These are phyloP conservation scores for Ricordea florida DNA, from an alignment of 92 coral and sea anemone genomes.

Conservation along the genomic window DNA sequence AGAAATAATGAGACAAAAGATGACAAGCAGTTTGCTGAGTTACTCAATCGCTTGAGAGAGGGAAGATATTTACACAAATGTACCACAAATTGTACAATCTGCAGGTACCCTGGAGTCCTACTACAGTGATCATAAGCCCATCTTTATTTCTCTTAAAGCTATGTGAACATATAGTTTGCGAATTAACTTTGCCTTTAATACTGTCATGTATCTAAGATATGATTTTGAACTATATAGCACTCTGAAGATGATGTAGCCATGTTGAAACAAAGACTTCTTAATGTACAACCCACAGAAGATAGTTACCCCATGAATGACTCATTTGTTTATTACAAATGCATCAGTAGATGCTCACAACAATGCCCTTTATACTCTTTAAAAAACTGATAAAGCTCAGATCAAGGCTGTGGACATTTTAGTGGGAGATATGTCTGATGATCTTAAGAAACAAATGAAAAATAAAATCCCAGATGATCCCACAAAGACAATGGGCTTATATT, in stretches of 20 bases:
- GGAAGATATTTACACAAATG: constrained; percentile 54
- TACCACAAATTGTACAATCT: not conserved
- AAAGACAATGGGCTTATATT: constrained; percentile 64
- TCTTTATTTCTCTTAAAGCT: not conserved
- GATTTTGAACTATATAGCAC: too few species aligned
- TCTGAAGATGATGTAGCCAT: constrained; percentile 11
- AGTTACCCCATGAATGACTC: constrained; percentile 27
- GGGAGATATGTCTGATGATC: constrained; percentile 58
- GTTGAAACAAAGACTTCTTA: constrained; percentile 40
- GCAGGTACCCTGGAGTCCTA: constrained; percentile 29
- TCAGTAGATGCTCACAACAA: constrained; percentile 47
- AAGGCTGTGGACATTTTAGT: constrained; percentile 56
- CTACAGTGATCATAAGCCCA: constrained; percentile 47
- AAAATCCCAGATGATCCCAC: constrained; percentile 65
- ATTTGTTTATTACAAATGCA: constrained; percentile 36
- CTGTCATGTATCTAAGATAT: too few species aligned
- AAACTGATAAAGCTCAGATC: constrained; percentile 44
- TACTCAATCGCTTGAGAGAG: constrained; percentile 55
- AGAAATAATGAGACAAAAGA: constrained; percentile 65
- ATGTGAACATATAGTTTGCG: too few species aligned
- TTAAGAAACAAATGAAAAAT: constrained; percentile 41
- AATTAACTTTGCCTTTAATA: too few species aligned
- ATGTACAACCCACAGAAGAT: not conserved
- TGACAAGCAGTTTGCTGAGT: constrained; percentile 57
- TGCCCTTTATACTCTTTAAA: not conserved